Percentiles rank a stretch among this genome's conserved stretches.
Evolutionary conservation across 2,888 invertebrate genomes (phyloP).

Genomic region (Neoaliturus tenellus): DNA sequence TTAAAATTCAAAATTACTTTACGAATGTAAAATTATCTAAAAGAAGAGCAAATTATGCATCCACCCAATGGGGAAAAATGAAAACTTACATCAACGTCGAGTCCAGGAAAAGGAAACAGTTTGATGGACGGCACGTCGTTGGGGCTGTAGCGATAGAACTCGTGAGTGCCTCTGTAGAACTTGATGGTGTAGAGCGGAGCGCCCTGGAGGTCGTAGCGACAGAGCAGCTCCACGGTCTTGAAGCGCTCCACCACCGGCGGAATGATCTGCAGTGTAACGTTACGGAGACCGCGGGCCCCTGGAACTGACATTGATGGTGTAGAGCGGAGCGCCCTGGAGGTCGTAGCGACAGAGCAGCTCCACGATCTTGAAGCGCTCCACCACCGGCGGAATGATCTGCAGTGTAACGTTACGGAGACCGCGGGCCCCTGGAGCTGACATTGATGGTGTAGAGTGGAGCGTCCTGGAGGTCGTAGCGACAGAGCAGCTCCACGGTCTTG

Average conservation of each 20-base stretch:
- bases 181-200: slow-evolving; percentile 89
- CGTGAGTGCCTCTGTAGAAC: slow-evolving; percentile 89
- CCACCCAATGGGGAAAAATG: too few species aligned
- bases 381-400: slow-evolving; percentile 76
- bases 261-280: slow-evolving; percentile 81
- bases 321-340: slow-evolving; percentile 80
- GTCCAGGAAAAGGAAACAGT: slow-evolving; percentile 84
- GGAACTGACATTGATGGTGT: slow-evolving; percentile 81
- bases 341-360: slow-evolving; percentile 82
- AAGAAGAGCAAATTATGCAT: too few species aligned
- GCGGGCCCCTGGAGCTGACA: slow-evolving; percentile 81
- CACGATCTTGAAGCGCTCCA: slow-evolving; percentile 81
- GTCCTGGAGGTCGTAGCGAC: slow-evolving; percentile 78
- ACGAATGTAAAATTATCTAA: too few species aligned
- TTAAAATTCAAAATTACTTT: too few species aligned
- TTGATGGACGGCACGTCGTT: slow-evolving; percentile 83
- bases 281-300: slow-evolving; percentile 81
- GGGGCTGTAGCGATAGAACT: slow-evolving; percentile 91
- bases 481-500: slow-evolving; percentile 81
- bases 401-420: slow-evolving; percentile 82
- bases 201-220: slow-evolving; percentile 86
- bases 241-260: slow-evolving; percentile 83
- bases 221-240: slow-evolving; percentile 81
- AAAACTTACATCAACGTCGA: slow-evolving; percentile 91
- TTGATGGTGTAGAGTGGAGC: slow-evolving; percentile 85